Evolutionary conservation across 2,797 vertebrate genomes (phyloP), one percentile per base, ranked within the genome.

Genomic region (Anableps anableps): DNA sequence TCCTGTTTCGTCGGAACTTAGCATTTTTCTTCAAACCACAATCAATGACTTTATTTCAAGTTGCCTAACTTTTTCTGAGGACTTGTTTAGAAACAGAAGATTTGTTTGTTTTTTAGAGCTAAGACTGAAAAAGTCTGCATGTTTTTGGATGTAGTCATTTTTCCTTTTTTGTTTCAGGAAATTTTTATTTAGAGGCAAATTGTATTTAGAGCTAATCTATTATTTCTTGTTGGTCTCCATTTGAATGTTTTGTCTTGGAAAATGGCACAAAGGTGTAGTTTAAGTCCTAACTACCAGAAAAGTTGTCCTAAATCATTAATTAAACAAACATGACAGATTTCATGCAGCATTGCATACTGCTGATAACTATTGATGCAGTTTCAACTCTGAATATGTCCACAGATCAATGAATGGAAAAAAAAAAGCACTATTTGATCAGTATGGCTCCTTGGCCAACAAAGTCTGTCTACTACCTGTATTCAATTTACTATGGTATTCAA

Each of bases 11-110:
- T 29, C 13, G 72, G 76, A 88, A 88, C 81, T 86, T 53, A n/a
- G 36, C 85, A 82, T 83, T 91, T 66, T 82, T 79, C 68, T 84
- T 58, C 60, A 77, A 72, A 91, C 85, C 83, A 82, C 91, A 89
- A 85, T 78, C 80, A 31, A 86, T 80, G 76, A 85, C 50, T 76
- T 76, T 83, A 64, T 82, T 53, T 80, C 50, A 78, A 64, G 66
- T 83, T 77, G 21, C 80, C 74, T 82, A 86, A 84, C 71, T 86
- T 77, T 79, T 81, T 75, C 47, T 76, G 26, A 80, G 86, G 76
- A 73, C 21, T 53, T 45, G 78, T 53, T 84, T 78, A 80, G 43
- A 87, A 86, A 72, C 81, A 38, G 36, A 23, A 78, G 55, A 78
- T 66, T 80, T 48, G 82, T 77, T 79, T 62, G 29, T 31, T 87